Evolutionary conservation across 1,140 invertebrate genomes (phyloP), one percentile per base, ranked within the genome.

Genomic region (Cydia splendana): DNA sequence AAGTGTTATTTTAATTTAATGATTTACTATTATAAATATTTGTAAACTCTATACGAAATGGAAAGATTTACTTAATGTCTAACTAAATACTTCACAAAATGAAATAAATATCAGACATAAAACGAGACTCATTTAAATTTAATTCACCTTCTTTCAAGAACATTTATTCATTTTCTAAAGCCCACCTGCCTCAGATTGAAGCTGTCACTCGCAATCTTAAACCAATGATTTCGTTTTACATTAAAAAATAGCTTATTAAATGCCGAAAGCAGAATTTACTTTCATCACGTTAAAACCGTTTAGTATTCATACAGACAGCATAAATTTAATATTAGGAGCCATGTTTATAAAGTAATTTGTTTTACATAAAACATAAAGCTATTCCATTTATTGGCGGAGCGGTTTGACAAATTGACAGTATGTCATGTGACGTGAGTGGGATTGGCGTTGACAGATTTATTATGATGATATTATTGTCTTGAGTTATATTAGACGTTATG

Each of bases 381-480:
- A 18, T 71, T 38, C 34, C 30, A 69, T 69, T 69, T 65, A 65
- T 65, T 69, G 24, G 38, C n/a, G 38, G 30, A 71, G 6, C 34
- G 67, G 30, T 42, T 34, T 38, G 67, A 38, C 67, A 71, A 18
- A 38, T 34, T 71, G 67, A 71, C 67, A 71, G 67, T 10, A n/a
- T 71, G 38, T 12, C 34, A 71, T 15, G 34, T 71, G 67, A 38
- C 10, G 5, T 71, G 67, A 71, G 67, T 71, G 34, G 67, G 38
- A 69, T 65, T 42, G 34, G 34, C 34, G 30, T 45, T 71, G 67
- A 42, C 67, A 69, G 65, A 38, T 69, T 69, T 69, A 69, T 69
- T 30, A 48, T 48, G 45, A 15, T 42, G 28, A 65, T 28, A 65
- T 65, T 65, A 34, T 28, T 30, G 65, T 65, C 65, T 65, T 65